Conservation (phyloP, 1,140 invertebrate genomes). For the Panulirus ornatus region DNA sequence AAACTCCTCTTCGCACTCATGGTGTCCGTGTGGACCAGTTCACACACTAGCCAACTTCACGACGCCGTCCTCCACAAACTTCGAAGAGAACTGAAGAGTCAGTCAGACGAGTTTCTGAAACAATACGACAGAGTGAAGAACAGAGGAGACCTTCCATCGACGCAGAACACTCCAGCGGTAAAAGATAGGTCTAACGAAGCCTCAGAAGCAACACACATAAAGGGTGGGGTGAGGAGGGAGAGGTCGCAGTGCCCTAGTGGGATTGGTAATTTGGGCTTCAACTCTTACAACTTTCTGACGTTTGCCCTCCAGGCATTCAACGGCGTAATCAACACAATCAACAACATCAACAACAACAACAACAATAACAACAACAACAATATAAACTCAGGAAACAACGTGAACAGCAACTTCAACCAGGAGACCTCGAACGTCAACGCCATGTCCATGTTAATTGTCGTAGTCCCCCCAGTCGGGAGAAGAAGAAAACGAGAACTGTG, state of each 20-base stretch:
- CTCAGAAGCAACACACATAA: too few relatives aligned
- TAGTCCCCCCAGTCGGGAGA: slow-evolving; percentile 23
- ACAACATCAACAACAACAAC: slow-evolving; percentile 59
- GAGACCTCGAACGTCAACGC: slow-evolving; percentile 20
- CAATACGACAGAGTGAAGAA: too few relatives aligned
- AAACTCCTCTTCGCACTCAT: too few relatives aligned
- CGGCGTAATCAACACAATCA: slow-evolving; percentile 54
- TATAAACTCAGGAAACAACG: slow-evolving; percentile 62
- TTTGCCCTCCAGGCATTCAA: slow-evolving; percentile 56
- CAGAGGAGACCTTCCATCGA: too few relatives aligned
- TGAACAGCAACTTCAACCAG: slow-evolving; percentile 41
- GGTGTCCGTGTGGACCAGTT: too few relatives aligned
- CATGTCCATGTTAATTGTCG: slow-evolving; percentile 5
- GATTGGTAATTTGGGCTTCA: slow-evolving; percentile 50
- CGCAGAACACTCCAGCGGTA: too few relatives aligned
- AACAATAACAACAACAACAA: slow-evolving; percentile 70
- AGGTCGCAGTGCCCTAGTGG: slow-evolving; percentile 35
- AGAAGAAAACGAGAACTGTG: background rate
- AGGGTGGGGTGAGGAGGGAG: background rate
- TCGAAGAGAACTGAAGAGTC: too few relatives aligned
- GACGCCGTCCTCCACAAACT: too few relatives aligned
- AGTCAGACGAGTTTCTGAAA: too few relatives aligned
- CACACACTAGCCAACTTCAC: too few relatives aligned
- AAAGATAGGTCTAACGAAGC: too few relatives aligned
- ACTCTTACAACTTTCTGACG: slow-evolving; percentile 59